These are phyloP conservation scores for Oreohelix idahoensis DNA, from an alignment of 1,140 invertebrate genomes.

Conservation along the genomic window DNA sequence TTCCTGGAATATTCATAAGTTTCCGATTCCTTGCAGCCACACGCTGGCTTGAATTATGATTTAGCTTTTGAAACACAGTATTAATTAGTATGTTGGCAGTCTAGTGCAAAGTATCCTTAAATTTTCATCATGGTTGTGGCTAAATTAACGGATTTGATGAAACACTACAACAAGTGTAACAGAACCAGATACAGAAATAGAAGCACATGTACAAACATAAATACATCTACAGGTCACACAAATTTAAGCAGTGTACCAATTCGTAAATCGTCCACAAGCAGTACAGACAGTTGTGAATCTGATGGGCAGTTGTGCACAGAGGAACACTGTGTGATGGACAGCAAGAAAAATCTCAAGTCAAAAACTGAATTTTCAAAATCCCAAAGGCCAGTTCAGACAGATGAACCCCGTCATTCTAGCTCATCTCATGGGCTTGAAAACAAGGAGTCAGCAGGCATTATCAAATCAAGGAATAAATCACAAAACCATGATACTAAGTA, in stretches of 20 bases:
- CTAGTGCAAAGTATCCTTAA: neutral
- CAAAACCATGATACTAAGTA: neutral
- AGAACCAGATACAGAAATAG: neutral
- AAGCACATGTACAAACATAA: neutral
- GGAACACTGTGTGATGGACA: neutral
- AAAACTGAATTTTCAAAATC: neutral
- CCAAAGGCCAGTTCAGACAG: neutral
- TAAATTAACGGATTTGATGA: neutral
- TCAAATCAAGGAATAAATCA: neutral
- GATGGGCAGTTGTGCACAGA: constrained; percentile 4
- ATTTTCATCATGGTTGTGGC: neutral
- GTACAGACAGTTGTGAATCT: neutral
- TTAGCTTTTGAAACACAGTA: too few relatives aligned
- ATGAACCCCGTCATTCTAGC: neutral
- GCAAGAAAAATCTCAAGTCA: neutral
- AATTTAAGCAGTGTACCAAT: neutral
- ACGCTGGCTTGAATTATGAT: too few relatives aligned
- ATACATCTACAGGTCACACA: neutral
- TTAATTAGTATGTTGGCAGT: too few relatives aligned
- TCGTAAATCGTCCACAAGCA: neutral
- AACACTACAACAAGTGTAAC: neutral
- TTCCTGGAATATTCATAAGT: too few relatives aligned
- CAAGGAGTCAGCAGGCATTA: neutral
- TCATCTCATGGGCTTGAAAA: neutral
- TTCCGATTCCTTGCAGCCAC: too few relatives aligned